Conservation (phyloP, 2,113 vertebrate species). For the Myiozetetes cayanensis region DNA sequence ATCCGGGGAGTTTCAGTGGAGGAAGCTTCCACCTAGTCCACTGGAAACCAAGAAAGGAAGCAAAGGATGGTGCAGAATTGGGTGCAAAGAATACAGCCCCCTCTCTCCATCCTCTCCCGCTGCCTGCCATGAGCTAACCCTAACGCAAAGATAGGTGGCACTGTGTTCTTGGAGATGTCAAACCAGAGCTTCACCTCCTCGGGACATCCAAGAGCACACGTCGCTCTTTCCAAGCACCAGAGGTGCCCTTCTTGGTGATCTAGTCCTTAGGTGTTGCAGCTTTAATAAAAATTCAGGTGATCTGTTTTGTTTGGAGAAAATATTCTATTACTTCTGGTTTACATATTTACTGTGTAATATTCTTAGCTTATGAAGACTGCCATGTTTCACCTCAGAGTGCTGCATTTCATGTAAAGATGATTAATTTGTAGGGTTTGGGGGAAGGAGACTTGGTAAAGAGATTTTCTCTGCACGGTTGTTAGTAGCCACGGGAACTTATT, state of each 20-base stretch:
- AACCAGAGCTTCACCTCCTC: neutral
- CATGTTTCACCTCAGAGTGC: neutral
- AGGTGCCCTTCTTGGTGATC: neutral
- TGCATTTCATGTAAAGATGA: neutral
- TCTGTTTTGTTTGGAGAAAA: neutral
- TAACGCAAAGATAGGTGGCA: neutral
- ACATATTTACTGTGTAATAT: neutral
- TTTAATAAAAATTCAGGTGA: neutral
- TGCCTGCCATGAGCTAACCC: accelerated
- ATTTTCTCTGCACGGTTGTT: neutral
- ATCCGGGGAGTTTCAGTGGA: neutral
- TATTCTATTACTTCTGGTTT: neutral
- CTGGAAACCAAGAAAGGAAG: neutral
- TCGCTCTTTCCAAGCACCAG: neutral
- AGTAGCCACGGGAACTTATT: neutral
- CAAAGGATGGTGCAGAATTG: neutral
- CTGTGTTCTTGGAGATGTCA: neutral
- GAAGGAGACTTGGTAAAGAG: neutral
- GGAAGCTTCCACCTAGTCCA: neutral
- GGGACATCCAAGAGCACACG: accelerated
- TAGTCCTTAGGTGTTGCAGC: neutral
- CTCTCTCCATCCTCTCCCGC: neutral
- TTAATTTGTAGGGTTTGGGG: neutral
- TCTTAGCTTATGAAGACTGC: neutral
- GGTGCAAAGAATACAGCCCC: accelerated